A percentile compares a stretch with the other conserved stretches of the same genome.
Evolutionary conservation across 2,113 vertebrate genomes (phyloP).

Genomic region (Morone saxatilis): DNA sequence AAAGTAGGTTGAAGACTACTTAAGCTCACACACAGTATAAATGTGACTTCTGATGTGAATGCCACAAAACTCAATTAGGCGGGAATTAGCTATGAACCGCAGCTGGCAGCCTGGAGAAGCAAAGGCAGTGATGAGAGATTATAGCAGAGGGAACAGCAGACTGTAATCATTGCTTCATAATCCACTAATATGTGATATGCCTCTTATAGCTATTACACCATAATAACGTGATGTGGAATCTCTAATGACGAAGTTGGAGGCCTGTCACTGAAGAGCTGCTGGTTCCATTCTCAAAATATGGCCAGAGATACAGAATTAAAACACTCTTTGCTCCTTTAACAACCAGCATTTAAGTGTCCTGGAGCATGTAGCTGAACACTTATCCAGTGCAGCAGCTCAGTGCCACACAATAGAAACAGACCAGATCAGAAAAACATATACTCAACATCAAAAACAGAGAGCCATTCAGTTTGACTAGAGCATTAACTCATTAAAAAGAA

Average conservation of each 20-base stretch:
- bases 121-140: slow-evolving; percentile 62
- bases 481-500: slow-evolving; percentile 13
- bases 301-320: neutral
- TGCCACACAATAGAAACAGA: neutral
- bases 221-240: slow-evolving; percentile 28
- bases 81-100: slow-evolving; percentile 65
- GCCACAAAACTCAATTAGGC: slow-evolving; percentile 66
- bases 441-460: neutral
- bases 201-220: slow-evolving; percentile 43
- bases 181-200: slow-evolving; percentile 61
- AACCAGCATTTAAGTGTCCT: slow-evolving; percentile 4
- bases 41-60: slow-evolving; percentile 55
- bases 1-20: slow-evolving; percentile 45
- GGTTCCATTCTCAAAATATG: neutral
- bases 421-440: neutral
- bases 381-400: neutral
- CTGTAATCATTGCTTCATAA: slow-evolving; percentile 67
- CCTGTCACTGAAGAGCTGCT: slow-evolving; percentile 2
- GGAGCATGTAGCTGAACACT: slow-evolving; percentile 6
- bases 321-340: neutral
- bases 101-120: slow-evolving; percentile 61
- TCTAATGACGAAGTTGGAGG: slow-evolving; percentile 27
- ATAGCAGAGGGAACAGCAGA: slow-evolving; percentile 59
- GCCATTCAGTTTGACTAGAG: neutral
- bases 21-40: slow-evolving; percentile 21